Percentiles rank a stretch among this genome's conserved stretches.
phyloP scores from a whole-genome alignment of 2,888 invertebrate genomes.

The Plebejus melissa region DNA sequence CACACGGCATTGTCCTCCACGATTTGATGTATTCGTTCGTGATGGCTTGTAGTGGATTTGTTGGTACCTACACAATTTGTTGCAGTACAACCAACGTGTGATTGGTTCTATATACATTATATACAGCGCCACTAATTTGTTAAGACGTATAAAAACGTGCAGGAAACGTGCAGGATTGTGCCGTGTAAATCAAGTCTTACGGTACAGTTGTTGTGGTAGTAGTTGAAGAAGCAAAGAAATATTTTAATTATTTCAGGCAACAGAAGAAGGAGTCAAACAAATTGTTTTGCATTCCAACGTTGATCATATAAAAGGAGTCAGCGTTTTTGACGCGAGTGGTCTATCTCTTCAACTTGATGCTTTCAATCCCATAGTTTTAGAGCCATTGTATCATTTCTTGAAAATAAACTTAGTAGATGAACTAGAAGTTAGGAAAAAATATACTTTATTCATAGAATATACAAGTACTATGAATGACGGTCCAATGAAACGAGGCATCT shows the following conservation, averaged over 20 bases:
- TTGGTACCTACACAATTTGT: no score
- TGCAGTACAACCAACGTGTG: no score
- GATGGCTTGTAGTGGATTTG: no score
- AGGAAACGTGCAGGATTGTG: no score
- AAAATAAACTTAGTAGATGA: constrained; percentile 53
- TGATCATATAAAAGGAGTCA: constrained; percentile 48
- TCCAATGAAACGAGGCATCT: constrained; percentile 69
- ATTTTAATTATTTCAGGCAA: constrained; percentile 46
- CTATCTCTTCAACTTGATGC: constrained; percentile 39
- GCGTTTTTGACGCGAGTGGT: constrained; percentile 40
- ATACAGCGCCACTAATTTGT: no score
- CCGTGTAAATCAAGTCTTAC: no score
- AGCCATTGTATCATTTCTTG: constrained; percentile 65
- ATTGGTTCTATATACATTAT: no score
- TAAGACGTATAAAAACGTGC: no score
- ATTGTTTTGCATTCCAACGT: constrained; percentile 75
- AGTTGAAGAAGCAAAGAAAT: not conserved
- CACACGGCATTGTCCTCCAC: no score
- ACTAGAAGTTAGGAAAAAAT: constrained; percentile 50
- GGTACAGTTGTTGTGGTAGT: no score
- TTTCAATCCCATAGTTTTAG: constrained; percentile 41
- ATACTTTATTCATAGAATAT: constrained; percentile 68
- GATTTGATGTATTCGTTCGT: no score
- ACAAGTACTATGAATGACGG: constrained; percentile 73
- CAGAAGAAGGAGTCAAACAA: constrained; percentile 50